Evolutionary conservation across 2,888 invertebrate genomes (phyloP).

Genomic region (Cinara cedri): DNA sequence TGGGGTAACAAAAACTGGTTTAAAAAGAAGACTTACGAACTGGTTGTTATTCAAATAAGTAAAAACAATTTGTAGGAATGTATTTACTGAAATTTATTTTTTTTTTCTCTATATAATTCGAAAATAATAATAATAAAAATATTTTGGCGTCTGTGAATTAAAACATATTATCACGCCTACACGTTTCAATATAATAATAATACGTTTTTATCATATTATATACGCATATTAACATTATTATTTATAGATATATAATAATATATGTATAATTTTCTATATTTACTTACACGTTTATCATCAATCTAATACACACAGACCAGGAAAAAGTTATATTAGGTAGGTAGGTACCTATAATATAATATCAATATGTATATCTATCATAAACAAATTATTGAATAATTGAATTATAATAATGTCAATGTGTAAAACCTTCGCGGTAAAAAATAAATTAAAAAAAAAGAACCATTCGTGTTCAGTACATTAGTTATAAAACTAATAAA

Average conservation of each 20-base stretch:
- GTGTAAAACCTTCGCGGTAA: too few relatives aligned
- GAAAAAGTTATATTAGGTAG: too few relatives aligned
- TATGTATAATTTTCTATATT: not conserved
- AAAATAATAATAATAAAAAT: constrained; percentile 11
- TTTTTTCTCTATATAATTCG: constrained; percentile 29
- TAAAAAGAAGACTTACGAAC: constrained; percentile 31
- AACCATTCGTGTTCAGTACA: too few relatives aligned
- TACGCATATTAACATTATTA: not conserved
- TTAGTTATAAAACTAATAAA: too few relatives aligned
- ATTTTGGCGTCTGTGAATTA: constrained; percentile 25
- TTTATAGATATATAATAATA: not conserved
- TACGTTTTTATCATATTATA: not conserved
- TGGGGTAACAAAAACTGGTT: constrained; percentile 46
- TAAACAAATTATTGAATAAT: too few relatives aligned
- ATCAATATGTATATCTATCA: too few relatives aligned
- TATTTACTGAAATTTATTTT: constrained; percentile 24
- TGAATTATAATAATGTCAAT: too few relatives aligned
- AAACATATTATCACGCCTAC: constrained; percentile 20
- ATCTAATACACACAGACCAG: too few relatives aligned
- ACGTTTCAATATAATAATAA: not conserved
- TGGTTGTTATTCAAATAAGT: constrained; percentile 48
- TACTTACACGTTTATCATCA: too few relatives aligned
- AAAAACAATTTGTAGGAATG: constrained; percentile 44
- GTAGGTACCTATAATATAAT: too few relatives aligned
- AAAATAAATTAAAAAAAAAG: too few relatives aligned